Conservation (phyloP, 2,888 invertebrate genomes). For the Tenthredo notha region DNA sequence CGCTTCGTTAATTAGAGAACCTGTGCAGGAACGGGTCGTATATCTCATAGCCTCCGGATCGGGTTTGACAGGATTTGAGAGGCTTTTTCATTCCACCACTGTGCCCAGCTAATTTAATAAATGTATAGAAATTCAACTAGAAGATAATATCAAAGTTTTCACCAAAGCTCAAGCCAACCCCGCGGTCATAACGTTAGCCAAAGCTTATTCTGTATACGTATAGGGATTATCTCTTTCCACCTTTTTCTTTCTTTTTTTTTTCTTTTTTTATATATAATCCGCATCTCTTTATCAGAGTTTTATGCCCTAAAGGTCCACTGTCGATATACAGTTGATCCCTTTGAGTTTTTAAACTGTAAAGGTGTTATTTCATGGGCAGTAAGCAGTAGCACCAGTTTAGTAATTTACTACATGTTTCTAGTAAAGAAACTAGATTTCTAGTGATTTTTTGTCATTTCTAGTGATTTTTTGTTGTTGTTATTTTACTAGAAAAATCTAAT, state of each 20-base stretch:
- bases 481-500: too few relatives aligned
- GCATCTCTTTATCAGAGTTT: background rate
- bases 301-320: background rate
- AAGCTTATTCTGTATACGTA: background rate
- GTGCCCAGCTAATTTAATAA: slow-evolving; percentile 17
- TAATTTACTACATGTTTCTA: too few relatives aligned
- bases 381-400: too few relatives aligned
- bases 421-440: too few relatives aligned
- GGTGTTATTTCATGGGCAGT: too few relatives aligned
- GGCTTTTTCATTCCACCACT: background rate
- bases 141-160: slow-evolving; percentile 9
- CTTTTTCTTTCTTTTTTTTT: background rate
- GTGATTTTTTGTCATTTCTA: background rate
- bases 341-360: too few relatives aligned
- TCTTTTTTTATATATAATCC: background rate
- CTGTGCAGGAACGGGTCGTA: background rate
- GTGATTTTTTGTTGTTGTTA: too few relatives aligned
- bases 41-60: slow-evolving; percentile 11
- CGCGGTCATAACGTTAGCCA: background rate
- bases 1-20: slow-evolving; percentile 28
- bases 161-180: background rate
- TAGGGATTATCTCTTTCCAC: background rate
- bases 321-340: background rate
- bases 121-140: background rate
- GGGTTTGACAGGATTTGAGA: slow-evolving; percentile 26